phyloP scores from a whole-genome alignment of 1,140 invertebrate genomes.

The Hirudo medicinalis region DNA sequence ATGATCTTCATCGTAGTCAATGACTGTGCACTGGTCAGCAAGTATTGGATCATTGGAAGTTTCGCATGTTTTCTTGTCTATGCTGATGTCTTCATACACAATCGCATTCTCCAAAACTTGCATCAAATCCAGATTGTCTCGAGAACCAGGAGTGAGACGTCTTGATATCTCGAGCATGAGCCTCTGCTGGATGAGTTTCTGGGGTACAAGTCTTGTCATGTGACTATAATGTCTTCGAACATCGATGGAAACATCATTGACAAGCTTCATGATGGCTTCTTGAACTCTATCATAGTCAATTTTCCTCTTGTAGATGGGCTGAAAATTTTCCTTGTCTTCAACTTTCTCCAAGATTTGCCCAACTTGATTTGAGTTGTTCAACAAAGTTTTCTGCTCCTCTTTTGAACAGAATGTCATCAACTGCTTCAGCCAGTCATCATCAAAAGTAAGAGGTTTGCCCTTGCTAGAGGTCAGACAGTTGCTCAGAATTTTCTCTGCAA shows the following conservation, averaged over 20 bases:
- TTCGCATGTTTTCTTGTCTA: neutral
- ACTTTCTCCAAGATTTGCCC: neutral
- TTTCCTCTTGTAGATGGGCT: slow-evolving; percentile 9
- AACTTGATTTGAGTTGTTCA: neutral
- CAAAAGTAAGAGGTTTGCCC: neutral
- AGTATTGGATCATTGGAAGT: neutral
- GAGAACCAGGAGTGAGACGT: slow-evolving; percentile 2
- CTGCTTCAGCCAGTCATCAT: slow-evolving; percentile 13
- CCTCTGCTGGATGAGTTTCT: slow-evolving; percentile 11
- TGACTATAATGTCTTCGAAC: slow-evolving; percentile 13
- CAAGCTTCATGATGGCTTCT: slow-evolving; percentile 13
- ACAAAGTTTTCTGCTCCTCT: neutral
- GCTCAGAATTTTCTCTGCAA: slow-evolving; percentile 5
- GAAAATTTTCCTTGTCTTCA: neutral
- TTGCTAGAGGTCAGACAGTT: slow-evolving; percentile 4
- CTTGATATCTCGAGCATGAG: neutral
- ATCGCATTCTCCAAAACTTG: slow-evolving; percentile 10
- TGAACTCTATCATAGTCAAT: slow-evolving; percentile 16
- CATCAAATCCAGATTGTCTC: slow-evolving; percentile 11
- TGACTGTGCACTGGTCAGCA: neutral
- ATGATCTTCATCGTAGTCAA: neutral
- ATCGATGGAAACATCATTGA: slow-evolving; percentile 14
- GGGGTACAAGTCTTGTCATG: neutral
- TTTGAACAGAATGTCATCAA: slow-evolving; percentile 1
- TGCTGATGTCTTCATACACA: slow-evolving; percentile 13